Evolutionary conservation across 2,797 vertebrate species (phyloP).

Genomic region (Cyclopterus lumpus): DNA sequence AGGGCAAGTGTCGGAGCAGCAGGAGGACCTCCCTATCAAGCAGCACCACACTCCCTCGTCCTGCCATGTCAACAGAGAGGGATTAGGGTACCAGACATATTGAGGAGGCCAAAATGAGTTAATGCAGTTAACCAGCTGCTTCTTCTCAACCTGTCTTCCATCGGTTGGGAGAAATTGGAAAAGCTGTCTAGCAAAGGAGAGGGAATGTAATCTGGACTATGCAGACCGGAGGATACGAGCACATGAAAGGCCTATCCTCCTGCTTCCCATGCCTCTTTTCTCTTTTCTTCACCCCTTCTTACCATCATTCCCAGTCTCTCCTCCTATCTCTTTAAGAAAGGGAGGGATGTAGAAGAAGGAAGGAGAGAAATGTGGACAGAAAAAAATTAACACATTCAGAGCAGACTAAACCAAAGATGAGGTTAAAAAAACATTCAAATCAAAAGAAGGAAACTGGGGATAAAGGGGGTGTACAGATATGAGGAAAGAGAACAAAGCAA

Average conservation of each 20-base stretch:
- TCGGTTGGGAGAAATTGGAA: constrained; percentile 76
- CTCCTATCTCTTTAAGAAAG: constrained; percentile 45
- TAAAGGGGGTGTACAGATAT: constrained; percentile 34
- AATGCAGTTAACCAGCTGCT: constrained; percentile 76
- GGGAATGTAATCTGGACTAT: constrained; percentile 79
- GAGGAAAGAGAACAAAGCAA: constrained; percentile 55
- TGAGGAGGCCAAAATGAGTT: constrained; percentile 72
- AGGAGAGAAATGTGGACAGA: constrained; percentile 23
- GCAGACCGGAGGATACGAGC: constrained; percentile 73
- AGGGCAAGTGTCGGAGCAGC: constrained; percentile 73
- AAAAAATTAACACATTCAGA: constrained; percentile 22
- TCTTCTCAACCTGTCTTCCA: constrained; percentile 75
- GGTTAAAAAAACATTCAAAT: constrained; percentile 30
- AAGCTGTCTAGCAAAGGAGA: constrained; percentile 70
- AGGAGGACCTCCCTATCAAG: constrained; percentile 77
- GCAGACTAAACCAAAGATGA: constrained; percentile 5
- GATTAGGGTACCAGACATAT: constrained; percentile 70
- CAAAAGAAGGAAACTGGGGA: constrained; percentile 26
- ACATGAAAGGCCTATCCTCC: constrained; percentile 75
- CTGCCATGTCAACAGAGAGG: constrained; percentile 76
- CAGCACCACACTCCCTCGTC: constrained; percentile 61
- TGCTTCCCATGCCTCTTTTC: constrained; percentile 68
- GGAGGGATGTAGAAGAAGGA: constrained; percentile 21
- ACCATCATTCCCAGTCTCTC: constrained; percentile 61
- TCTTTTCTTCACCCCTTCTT: constrained; percentile 71